Percentiles rank a stretch among this genome's conserved stretches.
Evolutionary conservation across 2,113 vertebrate genomes (phyloP).

Genomic region (Heterotilapia buettikoferi): DNA sequence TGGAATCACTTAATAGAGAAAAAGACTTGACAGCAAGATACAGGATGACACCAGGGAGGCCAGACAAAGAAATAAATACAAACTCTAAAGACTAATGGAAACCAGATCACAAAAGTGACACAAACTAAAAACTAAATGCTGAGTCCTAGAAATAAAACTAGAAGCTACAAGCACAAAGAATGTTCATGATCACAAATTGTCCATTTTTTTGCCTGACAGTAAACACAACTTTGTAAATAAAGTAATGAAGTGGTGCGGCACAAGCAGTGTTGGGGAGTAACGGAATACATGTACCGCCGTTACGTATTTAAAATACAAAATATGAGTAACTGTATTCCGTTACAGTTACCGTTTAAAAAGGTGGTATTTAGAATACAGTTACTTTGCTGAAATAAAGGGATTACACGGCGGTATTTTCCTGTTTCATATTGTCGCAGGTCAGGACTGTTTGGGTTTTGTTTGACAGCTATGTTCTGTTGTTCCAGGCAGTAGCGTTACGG

Average conservation of each 20-base stretch:
- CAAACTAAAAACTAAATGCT: neutral
- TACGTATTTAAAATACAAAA: no score
- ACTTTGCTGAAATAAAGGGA: no score
- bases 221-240: neutral
- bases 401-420: no score
- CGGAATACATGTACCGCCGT: no score
- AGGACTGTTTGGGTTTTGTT: no score
- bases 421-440: no score
- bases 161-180: neutral
- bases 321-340: no score
- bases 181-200: neutral
- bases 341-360: no score
- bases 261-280: no score
- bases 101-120: neutral
- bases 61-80: neutral
- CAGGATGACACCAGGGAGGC: neutral
- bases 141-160: neutral
- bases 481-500: no score
- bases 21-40: neutral
- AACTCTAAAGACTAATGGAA: neutral
- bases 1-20: neutral
- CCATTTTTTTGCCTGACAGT: neutral
- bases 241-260: neutral
- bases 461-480: no score
- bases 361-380: no score